These are phyloP conservation scores for Teleiodes luculella DNA, from an alignment of 2,888 invertebrate genomes.

Conservation along the genomic window DNA sequence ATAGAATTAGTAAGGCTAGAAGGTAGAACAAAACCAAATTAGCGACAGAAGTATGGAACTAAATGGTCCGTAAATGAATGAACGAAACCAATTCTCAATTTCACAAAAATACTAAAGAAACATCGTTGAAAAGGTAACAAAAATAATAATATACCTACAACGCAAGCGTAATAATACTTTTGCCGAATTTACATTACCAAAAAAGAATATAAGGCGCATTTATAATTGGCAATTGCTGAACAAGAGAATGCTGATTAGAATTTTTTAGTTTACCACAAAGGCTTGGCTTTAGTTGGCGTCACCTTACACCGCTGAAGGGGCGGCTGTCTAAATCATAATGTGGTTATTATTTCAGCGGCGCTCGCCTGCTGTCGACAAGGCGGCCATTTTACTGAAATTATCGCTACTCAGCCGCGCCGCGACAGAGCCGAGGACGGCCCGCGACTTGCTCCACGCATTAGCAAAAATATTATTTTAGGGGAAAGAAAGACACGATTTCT, in stretches of 20 bases:
- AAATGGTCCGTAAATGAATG: too few relatives aligned
- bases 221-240: conserved; percentile 22
- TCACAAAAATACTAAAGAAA: too few relatives aligned
- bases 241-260: conserved; percentile 43
- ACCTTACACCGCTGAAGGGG: conserved; percentile 66
- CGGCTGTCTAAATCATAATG: conserved; percentile 69
- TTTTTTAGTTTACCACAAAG: conserved; percentile 51
- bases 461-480: conserved; percentile 49
- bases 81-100: too few relatives aligned
- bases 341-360: conserved; percentile 70
- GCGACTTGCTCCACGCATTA: conserved; percentile 58
- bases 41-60: too few relatives aligned
- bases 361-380: conserved; percentile 69
- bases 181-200: too few relatives aligned
- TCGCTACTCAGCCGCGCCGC: conserved; percentile 64
- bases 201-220: not conserved
- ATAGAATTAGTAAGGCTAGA: too few relatives aligned
- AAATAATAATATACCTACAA: too few relatives aligned
- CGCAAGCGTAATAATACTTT: too few relatives aligned
- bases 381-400: conserved; percentile 72
- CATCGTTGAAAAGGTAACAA: too few relatives aligned
- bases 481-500: conserved; percentile 47
- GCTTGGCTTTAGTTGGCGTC: conserved; percentile 52
- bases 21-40: too few relatives aligned
- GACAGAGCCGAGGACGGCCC: conserved; percentile 63